phyloP scores from a whole-genome alignment of 1,140 invertebrate genomes.

The Sesamia nonagrioides region DNA sequence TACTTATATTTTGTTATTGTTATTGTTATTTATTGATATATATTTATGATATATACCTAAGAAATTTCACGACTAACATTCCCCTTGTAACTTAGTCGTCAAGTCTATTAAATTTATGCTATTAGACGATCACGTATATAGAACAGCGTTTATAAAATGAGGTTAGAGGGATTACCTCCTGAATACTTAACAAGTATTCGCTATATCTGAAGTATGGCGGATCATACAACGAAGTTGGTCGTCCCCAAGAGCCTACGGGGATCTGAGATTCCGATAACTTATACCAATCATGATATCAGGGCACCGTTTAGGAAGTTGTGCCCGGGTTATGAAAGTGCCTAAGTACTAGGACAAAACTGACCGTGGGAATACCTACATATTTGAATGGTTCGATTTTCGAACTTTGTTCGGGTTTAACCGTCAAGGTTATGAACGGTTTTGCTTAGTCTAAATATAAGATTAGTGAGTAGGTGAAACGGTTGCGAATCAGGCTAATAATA shows the following conservation, averaged over 20 bases:
- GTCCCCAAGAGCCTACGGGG: constrained; percentile 32
- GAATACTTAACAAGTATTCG: constrained; percentile 47
- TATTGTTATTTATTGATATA: too few relatives aligned
- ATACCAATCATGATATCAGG: constrained; percentile 45
- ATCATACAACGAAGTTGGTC: constrained; percentile 37
- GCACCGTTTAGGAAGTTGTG: constrained; percentile 38
- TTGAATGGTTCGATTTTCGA: background rate
- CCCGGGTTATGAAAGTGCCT: background rate
- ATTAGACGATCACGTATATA: constrained; percentile 34
- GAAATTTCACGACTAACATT: background rate
- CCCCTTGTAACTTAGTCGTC: background rate
- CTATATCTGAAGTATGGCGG: constrained; percentile 45
- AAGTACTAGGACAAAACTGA: constrained; percentile 29
- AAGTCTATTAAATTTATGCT: constrained; percentile 7
- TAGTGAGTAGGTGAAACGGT: too few relatives aligned
- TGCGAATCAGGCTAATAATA: too few relatives aligned
- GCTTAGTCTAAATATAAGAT: background rate
- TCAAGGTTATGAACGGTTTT: background rate
- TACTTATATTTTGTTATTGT: too few relatives aligned
- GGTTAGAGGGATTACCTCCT: constrained; percentile 45
- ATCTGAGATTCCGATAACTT: constrained; percentile 42
- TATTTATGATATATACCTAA: too few relatives aligned
- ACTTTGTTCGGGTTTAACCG: background rate
- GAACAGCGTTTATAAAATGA: constrained; percentile 40
- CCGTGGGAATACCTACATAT: constrained; percentile 32